These are phyloP conservation scores for Dendrolimus pini DNA, from an alignment of 2,888 invertebrate species.

Conservation along the genomic window DNA sequence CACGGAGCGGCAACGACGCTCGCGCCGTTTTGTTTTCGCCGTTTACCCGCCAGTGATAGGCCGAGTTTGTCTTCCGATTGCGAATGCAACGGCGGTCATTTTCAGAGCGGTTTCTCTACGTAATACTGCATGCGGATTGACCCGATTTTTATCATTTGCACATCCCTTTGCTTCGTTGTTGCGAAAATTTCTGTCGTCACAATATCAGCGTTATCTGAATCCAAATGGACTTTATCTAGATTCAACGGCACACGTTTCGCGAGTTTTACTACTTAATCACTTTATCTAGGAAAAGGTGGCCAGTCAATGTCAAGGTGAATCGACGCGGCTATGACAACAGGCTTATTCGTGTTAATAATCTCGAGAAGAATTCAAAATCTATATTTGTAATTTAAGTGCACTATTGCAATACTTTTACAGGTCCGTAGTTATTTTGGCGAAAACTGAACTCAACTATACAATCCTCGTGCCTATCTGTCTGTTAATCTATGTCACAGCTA, in stretches of 20 bases:
- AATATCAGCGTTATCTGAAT: neutral
- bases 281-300: constrained; percentile 12
- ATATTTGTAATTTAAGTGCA: no score
- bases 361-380: neutral
- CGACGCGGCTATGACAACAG: constrained; percentile 17
- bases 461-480: no score
- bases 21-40: constrained; percentile 65
- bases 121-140: constrained; percentile 31
- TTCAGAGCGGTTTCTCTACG: constrained; percentile 47
- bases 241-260: neutral
- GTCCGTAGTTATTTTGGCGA: no score
- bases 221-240: neutral
- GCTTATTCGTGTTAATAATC: constrained; percentile 22
- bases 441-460: no score
- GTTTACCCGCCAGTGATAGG: constrained; percentile 58
- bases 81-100: constrained; percentile 61
- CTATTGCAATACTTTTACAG: no score
- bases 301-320: constrained; percentile 28
- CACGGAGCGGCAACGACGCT: constrained; percentile 61
- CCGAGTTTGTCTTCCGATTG: constrained; percentile 69
- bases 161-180: constrained; percentile 2
- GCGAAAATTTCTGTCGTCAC: constrained; percentile 4
- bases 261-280: constrained; percentile 9
- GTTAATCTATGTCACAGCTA: no score
- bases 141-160: constrained; percentile 30